Conservation (phyloP, 2,888 invertebrate genomes). For the Syritta pipiens region DNA sequence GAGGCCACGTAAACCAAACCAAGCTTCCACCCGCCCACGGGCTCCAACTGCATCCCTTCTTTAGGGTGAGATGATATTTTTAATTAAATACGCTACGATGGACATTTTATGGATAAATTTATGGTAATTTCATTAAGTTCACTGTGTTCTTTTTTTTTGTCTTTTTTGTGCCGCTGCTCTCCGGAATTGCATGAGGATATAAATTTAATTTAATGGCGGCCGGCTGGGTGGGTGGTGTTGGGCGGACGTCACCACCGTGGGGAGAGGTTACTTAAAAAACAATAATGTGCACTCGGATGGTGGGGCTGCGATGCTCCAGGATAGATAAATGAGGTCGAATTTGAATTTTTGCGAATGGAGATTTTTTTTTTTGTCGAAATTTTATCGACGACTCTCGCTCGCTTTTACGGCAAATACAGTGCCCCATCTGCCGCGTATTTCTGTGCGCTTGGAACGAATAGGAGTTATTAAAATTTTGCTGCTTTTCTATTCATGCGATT, state of each 20-base stretch:
- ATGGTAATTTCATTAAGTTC: conserved; percentile 69
- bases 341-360: conserved; percentile 35
- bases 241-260: neutral
- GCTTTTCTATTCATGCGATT: conserved; percentile 60
- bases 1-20: neutral
- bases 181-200: conserved; percentile 64
- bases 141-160: conserved; percentile 4
- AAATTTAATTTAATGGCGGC: conserved; percentile 65
- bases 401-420: conserved; percentile 17
- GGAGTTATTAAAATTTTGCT: conserved; percentile 59
- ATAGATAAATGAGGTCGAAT: conserved; percentile 64
- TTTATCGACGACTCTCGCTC: conserved; percentile 29
- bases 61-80: conserved; percentile 57
- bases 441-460: conserved; percentile 4
- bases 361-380: conserved; percentile 10
- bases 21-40: neutral
- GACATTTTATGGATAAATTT: conserved; percentile 69
- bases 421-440: conserved; percentile 1
- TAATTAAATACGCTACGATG: conserved; percentile 66
- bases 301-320: neutral
- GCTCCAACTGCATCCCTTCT: conserved; percentile 4
- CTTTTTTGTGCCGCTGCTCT: conserved; percentile 16
- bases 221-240: neutral
- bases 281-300: conserved; percentile 59
- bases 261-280: conserved; percentile 64